Percentiles rank a stretch among this genome's conserved stretches.
phyloP scores from a whole-genome alignment of 2,888 invertebrate species.

The Tenthredo distinguenda region DNA sequence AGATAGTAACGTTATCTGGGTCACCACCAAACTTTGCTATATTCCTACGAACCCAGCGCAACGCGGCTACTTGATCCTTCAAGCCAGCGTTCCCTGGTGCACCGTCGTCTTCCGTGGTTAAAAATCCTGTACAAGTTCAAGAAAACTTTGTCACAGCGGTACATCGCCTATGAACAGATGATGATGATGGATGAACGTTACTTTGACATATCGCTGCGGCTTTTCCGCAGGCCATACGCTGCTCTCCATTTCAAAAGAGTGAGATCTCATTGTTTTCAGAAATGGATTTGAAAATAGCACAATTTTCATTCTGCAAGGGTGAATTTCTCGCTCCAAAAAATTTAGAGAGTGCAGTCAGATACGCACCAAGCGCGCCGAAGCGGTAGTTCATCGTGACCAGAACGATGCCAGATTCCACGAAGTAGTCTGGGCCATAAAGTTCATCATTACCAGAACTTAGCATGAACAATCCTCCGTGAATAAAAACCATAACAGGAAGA shows the following conservation, averaged over 20 bases:
- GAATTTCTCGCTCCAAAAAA: no score
- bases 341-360: not conserved
- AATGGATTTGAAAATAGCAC: no score
- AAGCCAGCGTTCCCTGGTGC: slow-evolving; percentile 79
- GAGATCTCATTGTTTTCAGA: no score
- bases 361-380: not conserved
- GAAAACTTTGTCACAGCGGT: not conserved
- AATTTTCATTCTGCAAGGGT: no score
- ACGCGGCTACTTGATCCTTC: slow-evolving; percentile 78
- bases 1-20: slow-evolving; percentile 73
- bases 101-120: slow-evolving; percentile 77
- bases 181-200: not conserved
- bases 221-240: not conserved
- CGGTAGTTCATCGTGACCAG: slow-evolving; percentile 77
- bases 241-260: no score
- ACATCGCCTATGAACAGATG: not conserved
- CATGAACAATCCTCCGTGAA: slow-evolving; percentile 77
- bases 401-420: slow-evolving; percentile 71
- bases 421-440: slow-evolving; percentile 75
- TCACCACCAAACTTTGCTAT: slow-evolving; percentile 74
- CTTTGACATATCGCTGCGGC: slow-evolving; percentile 76
- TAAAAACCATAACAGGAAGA: slow-evolving; percentile 80
- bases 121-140: slow-evolving; percentile 63
- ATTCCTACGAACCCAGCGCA: slow-evolving; percentile 79
- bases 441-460: slow-evolving; percentile 68